Percentiles rank a stretch among this genome's conserved stretches.
phyloP scores from a whole-genome alignment of 2,797 vertebrate genomes.

The Characodon lateralis region DNA sequence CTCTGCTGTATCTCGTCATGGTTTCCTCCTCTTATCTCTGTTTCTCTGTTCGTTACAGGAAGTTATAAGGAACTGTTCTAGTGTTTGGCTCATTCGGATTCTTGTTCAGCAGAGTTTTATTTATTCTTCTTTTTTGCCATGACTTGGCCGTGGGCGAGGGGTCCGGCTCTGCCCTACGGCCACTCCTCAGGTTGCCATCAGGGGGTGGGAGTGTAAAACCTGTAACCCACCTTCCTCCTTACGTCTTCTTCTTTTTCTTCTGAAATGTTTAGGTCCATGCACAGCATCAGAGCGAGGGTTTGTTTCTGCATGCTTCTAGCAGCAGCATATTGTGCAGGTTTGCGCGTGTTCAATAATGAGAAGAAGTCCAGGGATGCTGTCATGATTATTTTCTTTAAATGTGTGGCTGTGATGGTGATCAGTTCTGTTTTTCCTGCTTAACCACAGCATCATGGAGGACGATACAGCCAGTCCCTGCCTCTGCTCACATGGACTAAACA shows the following conservation, averaged over 20 bases:
- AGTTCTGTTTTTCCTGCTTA: constrained; percentile 42
- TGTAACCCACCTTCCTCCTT: constrained; percentile 45
- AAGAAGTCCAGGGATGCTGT: constrained; percentile 6
- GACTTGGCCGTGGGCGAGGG: constrained; percentile 40
- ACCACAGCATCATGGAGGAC: constrained; percentile 47
- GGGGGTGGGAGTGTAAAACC: constrained; percentile 47
- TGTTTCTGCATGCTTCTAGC: constrained; percentile 34
- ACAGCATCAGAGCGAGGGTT: constrained; percentile 7
- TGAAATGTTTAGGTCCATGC: constrained; percentile 12
- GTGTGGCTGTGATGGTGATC: constrained; percentile 43
- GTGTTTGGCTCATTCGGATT: constrained; percentile 31
- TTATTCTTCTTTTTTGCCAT: constrained; percentile 11
- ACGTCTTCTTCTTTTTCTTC: constrained; percentile 15
- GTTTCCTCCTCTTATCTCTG: constrained; percentile 32
- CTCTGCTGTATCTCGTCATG: constrained; percentile 19
- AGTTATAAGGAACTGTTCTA: constrained; percentile 25
- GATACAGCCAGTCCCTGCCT: constrained; percentile 59
- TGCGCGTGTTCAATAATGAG: constrained; percentile 18
- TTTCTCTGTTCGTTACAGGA: constrained; percentile 18
- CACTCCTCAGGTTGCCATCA: constrained; percentile 66
- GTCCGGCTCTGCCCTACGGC: constrained; percentile 45
- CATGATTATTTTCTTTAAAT: not conserved
- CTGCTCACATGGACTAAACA: constrained; percentile 51
- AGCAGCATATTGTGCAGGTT: constrained; percentile 35
- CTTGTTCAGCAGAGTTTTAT: constrained; percentile 10